Evolutionary conservation across 2,888 invertebrate genomes (phyloP), one percentile per base, ranked within the genome.

Genomic region (Stenodema calcarata): DNA sequence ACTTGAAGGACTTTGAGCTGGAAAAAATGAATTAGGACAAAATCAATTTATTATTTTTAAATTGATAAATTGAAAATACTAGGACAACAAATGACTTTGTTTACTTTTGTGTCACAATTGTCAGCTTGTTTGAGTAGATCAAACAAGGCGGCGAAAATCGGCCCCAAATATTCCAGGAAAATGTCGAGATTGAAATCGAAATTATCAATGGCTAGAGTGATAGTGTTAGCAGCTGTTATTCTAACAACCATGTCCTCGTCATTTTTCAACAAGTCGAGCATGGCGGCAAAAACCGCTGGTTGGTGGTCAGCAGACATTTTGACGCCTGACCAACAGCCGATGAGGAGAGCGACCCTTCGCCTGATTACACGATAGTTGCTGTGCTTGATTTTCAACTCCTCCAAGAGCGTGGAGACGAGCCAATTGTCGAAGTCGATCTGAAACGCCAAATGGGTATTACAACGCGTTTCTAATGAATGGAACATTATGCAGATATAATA

Each of bases 391-490:
- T 95, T 95, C 87, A 98, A 91, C 91, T 99, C 98, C 90, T 94
- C 94, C 85, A 95, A 93, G 80, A 99, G 91, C 50, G 96, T 95
- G 69, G 94, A 95, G 16, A 94, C 94, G 90, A 98, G 96, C 98
- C 98, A 98, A 89, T 95, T 94, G 91, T 98, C 97, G 91, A 98
- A 98, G 91, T 98, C 96, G 54, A 98, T 94, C 94, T 95, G 90
- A 35, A 73, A 62, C 11, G 23, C 16, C 6, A n/a, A 47, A 47
- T 35, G 7, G 35, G 35, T 35, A 35, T n/a, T n/a, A n/a, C n/a
- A n/a, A n/a, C n/a, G n/a, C n/a, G n/a, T n/a, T n/a, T n/a, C n/a
- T n/a, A n/a, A n/a, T n/a, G n/a, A n/a, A n/a, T n/a, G n/a, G n/a
- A n/a, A n/a, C n/a, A n/a, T n/a, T n/a, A n/a, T n/a, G n/a, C n/a